Base-by-base conservation (phyloP, 2,113 vertebrate species). In the Sphaerodactylus townsendi region DNA sequence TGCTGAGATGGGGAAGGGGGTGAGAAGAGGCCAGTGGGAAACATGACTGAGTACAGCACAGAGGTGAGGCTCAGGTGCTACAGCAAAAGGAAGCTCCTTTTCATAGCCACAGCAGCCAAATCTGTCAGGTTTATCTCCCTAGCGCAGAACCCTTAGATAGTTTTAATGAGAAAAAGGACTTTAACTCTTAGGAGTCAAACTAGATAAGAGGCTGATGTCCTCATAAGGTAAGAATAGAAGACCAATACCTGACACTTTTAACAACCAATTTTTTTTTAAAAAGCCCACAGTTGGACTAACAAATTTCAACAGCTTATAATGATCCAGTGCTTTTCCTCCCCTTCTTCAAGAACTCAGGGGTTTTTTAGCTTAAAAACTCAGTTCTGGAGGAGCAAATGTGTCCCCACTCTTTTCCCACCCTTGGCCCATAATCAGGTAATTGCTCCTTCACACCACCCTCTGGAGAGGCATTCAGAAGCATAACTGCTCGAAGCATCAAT, bases 251-350 rank as follows among this genome's bases (percentile, higher is more conserved):
- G 21, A 64, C 10, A n/a, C 28, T 68, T 86, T 86, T 79, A 90
- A 93, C 84, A 92, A 91, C 91, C 90, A 93, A 88, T n/a, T n/a
- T 82, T 78, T 89, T 86, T 82, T 91, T 78, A 84, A 74, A 84
- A 70, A 85, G 19, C 65, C 28, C 53, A 41, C 70, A 59, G 84
- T 85, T 86, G 39, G 82, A 82, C 86, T 89, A 65, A 33, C 83
- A 48, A 62, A 35, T 64, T 83, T 82, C 89, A 92, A 93, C 91
- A 89, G 91, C 85, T 92, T 90, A 93, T 81, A 92, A 80, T 91
- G 85, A 94, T 95, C 93, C 94, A 95, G 92, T 94, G 93, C 89
- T 89, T 93, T 41, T 78, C 3, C 4, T 1, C 17, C 9, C 13
- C 10, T 30, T 33, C 35, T 46, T 8, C 39, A 65, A 72, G 56